Conservation (phyloP, 1,140 invertebrate genomes). For the Littorina saxatilis region DNA sequence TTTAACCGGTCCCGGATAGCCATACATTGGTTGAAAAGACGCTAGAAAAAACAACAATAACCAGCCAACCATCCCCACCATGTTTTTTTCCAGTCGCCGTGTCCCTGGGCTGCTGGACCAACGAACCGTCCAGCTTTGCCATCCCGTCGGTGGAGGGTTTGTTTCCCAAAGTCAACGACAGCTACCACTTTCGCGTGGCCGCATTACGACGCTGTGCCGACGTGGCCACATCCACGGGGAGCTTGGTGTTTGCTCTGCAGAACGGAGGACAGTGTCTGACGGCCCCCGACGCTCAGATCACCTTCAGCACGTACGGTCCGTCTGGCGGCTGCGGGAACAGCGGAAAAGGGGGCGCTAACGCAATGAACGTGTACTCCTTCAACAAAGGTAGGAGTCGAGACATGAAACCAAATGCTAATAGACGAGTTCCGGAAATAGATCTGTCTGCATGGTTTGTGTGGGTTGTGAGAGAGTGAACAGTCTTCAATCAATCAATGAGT, state of each 20-base stretch:
- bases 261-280: conserved; percentile 55
- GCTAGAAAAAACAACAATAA: no score
- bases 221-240: conserved; percentile 45
- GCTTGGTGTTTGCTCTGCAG: conserved; percentile 53
- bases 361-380: conserved; percentile 57
- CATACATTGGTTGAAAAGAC: no score
- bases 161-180: conserved; percentile 34
- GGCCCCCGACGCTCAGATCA: conserved; percentile 31
- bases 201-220: conserved; percentile 56
- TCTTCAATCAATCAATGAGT: no score
- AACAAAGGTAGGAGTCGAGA: conserved; percentile 47
- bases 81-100: conserved; percentile 43
- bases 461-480: no score
- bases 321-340: conserved; percentile 43
- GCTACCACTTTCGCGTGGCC: conserved; percentile 39
- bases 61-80: no score
- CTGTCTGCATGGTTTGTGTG: no score
- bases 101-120: conserved; percentile 55
- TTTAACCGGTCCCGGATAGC: no score
- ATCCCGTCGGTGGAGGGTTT: conserved; percentile 51
- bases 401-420: no score
- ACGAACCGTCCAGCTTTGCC: conserved; percentile 32
- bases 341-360: conserved; percentile 41
- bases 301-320: conserved; percentile 47
- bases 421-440: no score